These are phyloP conservation scores for Schlechtendalia chinensis DNA, from an alignment of 1,140 invertebrate species.

Conservation along the genomic window DNA sequence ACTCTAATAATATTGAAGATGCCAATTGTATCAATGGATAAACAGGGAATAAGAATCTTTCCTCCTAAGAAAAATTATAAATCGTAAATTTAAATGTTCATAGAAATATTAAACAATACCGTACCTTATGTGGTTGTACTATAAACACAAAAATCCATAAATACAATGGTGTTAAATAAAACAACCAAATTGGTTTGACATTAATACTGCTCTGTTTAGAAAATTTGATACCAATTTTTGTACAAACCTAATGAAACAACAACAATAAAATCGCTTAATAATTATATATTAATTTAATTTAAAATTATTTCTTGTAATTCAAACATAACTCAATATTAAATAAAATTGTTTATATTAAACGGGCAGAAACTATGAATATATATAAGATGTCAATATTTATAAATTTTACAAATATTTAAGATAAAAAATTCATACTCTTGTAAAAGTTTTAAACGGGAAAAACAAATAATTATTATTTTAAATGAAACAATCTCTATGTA, in stretches of 20 bases:
- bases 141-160: conserved; percentile 91
- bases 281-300: conserved; percentile 8
- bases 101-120: conserved; percentile 18
- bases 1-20: conserved; percentile 68
- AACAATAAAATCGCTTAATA: neutral
- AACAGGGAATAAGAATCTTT: conserved; percentile 93
- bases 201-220: conserved; percentile 54
- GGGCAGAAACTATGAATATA: too few species aligned
- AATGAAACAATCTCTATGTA: too few species aligned
- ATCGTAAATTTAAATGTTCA: too few species aligned
- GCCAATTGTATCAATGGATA: conserved; percentile 88
- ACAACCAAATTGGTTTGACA: conserved; percentile 62
- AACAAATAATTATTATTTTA: too few species aligned
- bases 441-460: too few species aligned
- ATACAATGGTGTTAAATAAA: conserved; percentile 75
- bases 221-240: conserved; percentile 53
- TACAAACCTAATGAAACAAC: conserved; percentile 18
- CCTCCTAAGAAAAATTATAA: conserved; percentile 61
- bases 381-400: neutral
- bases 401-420: neutral
- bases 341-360: too few species aligned
- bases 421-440: too few species aligned
- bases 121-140: conserved; percentile 86
- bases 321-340: too few species aligned
- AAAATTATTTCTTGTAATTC: too few species aligned